Evolutionary conservation across 2,797 vertebrate species (phyloP).

Genomic region (Sciurus carolinensis): DNA sequence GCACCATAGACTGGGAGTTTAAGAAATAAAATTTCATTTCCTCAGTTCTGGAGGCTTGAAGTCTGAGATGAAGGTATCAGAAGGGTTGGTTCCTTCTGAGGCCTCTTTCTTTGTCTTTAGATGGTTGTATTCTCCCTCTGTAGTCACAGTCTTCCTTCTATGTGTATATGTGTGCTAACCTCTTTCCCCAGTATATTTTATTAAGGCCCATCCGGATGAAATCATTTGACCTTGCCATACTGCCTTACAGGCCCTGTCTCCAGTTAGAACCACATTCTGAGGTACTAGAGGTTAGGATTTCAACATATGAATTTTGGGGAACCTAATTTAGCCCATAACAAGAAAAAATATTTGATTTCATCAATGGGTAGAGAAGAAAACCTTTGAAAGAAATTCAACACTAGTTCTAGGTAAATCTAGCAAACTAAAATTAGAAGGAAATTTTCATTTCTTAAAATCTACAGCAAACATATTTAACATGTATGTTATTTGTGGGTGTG

Average conservation of each 20-base stretch:
- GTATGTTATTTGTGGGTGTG: neutral
- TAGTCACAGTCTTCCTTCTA: neutral
- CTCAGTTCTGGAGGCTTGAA: neutral
- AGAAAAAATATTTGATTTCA: neutral
- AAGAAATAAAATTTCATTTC: neutral
- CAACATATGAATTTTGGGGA: neutral
- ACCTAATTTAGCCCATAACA: neutral
- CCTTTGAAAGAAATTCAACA: neutral
- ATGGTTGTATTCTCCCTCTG: neutral
- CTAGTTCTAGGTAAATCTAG: neutral
- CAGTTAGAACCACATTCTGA: neutral
- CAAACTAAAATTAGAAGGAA: conserved; percentile 3
- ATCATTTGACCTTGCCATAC: neutral
- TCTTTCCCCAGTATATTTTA: neutral
- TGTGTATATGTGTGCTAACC: neutral
- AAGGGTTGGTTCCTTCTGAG: neutral
- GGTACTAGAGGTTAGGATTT: neutral
- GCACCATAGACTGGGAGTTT: neutral
- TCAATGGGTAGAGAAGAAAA: neutral
- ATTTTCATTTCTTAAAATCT: neutral
- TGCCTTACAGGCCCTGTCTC: neutral
- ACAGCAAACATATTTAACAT: neutral
- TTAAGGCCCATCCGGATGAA: neutral
- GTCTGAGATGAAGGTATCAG: neutral
- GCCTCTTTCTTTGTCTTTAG: neutral